Conservation (phyloP, 2,888 invertebrate species). For the Noctua fimbriata region DNA sequence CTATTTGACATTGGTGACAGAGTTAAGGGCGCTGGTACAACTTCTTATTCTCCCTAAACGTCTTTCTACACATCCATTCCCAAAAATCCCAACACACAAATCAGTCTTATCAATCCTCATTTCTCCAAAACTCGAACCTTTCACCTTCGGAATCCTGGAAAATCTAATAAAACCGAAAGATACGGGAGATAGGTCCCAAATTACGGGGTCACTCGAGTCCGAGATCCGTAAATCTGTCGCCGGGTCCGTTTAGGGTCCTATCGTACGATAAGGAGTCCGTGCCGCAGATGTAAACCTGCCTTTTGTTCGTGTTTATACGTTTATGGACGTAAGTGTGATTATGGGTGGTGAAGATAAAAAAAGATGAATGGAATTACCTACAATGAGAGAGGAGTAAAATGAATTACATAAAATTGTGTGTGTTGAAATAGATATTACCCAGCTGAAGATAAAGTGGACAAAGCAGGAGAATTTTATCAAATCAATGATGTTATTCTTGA, state of each 20-base stretch:
- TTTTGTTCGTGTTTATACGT: constrained; percentile 60
- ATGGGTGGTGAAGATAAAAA: constrained; percentile 39
- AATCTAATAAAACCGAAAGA: constrained; percentile 69
- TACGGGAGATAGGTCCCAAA: constrained; percentile 67
- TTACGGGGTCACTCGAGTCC: constrained; percentile 71
- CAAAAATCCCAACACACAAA: constrained; percentile 55
- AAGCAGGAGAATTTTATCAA: background rate
- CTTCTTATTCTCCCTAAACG: background rate
- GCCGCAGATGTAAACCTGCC: constrained; percentile 53
- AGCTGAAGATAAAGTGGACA: background rate
- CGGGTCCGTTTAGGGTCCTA: constrained; percentile 61
- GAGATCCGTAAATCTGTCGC: constrained; percentile 70
- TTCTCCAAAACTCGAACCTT: constrained; percentile 64
- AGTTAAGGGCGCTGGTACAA: too few species aligned
- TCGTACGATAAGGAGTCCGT: constrained; percentile 64
- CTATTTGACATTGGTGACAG: too few species aligned
- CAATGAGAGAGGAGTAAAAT: background rate
- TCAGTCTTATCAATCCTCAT: constrained; percentile 66
- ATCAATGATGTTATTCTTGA: background rate
- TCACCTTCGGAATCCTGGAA: constrained; percentile 66
- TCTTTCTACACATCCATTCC: constrained; percentile 1
- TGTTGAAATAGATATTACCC: background rate
- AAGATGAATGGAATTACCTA: constrained; percentile 22
- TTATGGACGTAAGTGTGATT: constrained; percentile 38
- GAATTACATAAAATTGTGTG: background rate